phyloP scores from a whole-genome alignment of 2,113 vertebrate genomes.

The Cygnus buccinator region DNA sequence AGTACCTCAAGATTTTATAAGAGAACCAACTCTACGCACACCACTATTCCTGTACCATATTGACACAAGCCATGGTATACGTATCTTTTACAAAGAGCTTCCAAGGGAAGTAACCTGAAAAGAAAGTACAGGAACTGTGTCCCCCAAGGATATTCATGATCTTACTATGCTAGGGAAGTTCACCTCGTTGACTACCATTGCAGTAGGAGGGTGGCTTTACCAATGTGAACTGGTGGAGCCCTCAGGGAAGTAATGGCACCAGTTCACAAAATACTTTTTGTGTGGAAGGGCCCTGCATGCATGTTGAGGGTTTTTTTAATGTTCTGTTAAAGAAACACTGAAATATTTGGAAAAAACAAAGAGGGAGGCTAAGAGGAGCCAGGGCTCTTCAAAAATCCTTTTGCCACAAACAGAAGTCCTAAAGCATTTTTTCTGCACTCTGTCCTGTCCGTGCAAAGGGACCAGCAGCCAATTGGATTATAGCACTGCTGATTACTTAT shows the following conservation, averaged over 20 bases:
- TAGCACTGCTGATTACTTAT: constrained; percentile 72
- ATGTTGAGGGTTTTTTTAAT: rapidly evolving
- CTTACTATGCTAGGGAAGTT: rapidly evolving
- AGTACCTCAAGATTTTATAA: neutral
- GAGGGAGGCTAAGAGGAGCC: neutral
- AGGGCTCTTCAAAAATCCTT: neutral
- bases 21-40: neutral
- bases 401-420: neutral
- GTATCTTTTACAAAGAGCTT: neutral
- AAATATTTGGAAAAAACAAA: neutral
- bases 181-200: rapidly evolving
- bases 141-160: neutral
- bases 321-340: neutral
- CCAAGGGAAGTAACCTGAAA: neutral
- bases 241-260: neutral
- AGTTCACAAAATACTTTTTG: neutral
- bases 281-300: neutral
- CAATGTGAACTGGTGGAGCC: neutral
- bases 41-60: rapidly evolving
- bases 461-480: constrained; percentile 71
- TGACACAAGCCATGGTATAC: rapidly evolving
- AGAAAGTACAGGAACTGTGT: neutral
- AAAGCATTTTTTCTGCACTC: constrained; percentile 17
- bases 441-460: neutral
- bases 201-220: neutral